These are phyloP conservation scores for Oscheius onirici DNA, from an alignment of 2,888 invertebrate species.

Conservation along the genomic window DNA sequence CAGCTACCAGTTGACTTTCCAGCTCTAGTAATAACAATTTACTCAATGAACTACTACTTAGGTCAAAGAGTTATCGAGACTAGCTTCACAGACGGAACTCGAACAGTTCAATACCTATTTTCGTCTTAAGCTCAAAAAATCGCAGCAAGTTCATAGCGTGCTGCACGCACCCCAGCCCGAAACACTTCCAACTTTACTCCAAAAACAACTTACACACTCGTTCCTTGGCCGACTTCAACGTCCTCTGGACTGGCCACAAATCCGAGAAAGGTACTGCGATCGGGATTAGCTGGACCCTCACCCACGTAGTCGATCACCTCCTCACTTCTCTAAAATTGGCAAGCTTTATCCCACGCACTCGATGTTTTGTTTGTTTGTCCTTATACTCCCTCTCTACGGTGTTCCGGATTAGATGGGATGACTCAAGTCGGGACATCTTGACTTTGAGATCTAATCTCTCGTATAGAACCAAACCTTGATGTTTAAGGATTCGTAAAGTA, in stretches of 20 bases:
- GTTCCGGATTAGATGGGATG: constrained; percentile 1
- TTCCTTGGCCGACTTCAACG: background rate
- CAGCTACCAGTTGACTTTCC: too few relatives aligned
- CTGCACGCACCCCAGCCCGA: background rate
- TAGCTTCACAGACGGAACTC: too few relatives aligned
- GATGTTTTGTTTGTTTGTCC: constrained; percentile 3
- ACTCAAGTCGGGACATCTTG: background rate
- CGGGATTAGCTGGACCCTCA: constrained; percentile 42
- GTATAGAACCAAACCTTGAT: background rate
- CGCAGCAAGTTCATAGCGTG: constrained; percentile 42
- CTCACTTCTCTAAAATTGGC: constrained; percentile 46
- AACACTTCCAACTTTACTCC: background rate
- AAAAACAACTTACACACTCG: constrained; percentile 16
- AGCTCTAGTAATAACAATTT: too few relatives aligned
- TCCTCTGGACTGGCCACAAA: constrained; percentile 37
- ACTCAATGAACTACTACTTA: too few relatives aligned
- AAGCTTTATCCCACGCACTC: constrained; percentile 22
- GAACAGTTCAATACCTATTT: too few relatives aligned
- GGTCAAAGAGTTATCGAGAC: too few relatives aligned
- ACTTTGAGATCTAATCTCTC: background rate
- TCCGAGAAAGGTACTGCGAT: constrained; percentile 43
- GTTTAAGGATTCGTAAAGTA: too few relatives aligned
- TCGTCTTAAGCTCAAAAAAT: too few relatives aligned
- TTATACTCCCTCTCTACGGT: background rate
- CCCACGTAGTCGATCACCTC: constrained; percentile 51